A percentile compares a stretch with the other conserved stretches of the same genome.
These are phyloP conservation scores for Idaea straminata DNA, from an alignment of 2,888 invertebrate genomes.

Conservation along the genomic window DNA sequence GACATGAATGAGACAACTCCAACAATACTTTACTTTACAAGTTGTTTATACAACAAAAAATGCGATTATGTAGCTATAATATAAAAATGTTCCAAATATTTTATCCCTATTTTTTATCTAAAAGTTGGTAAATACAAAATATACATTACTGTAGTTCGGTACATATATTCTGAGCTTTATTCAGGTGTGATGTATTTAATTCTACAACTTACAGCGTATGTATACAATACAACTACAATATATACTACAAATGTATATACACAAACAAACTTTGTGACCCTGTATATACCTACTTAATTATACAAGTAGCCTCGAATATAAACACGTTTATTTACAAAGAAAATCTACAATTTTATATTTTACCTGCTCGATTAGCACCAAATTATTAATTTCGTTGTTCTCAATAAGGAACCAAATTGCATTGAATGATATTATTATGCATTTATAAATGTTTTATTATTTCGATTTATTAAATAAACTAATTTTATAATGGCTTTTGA, in stretches of 20 bases:
- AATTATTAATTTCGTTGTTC: slow-evolving; percentile 37
- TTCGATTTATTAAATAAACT: neutral
- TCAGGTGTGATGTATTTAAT: slow-evolving; percentile 77
- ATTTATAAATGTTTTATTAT: neutral
- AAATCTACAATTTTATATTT: slow-evolving; percentile 39
- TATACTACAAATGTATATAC: slow-evolving; percentile 54
- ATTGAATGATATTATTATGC: neutral
- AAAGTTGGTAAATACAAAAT: neutral
- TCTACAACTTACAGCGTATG: slow-evolving; percentile 40
- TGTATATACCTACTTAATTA: slow-evolving; percentile 51
- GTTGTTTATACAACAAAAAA: neutral
- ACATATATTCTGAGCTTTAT: slow-evolving; percentile 67
- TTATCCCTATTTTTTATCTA: neutral
- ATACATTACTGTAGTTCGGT: slow-evolving; percentile 36
- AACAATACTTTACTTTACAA: no score
- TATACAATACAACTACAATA: slow-evolving; percentile 49
- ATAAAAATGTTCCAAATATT: neutral
- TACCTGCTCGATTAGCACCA: slow-evolving; percentile 68
- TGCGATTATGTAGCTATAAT: neutral
- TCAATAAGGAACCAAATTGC: slow-evolving; percentile 19
- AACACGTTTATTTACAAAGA: slow-evolving; percentile 54
- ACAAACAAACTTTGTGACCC: slow-evolving; percentile 67
- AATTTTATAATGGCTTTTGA: slow-evolving; percentile 7
- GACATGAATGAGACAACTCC: no score
- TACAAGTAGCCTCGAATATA: slow-evolving; percentile 66